Evolutionary conservation across 2,888 invertebrate species (phyloP).

Genomic region (Sminthurides aquaticus): DNA sequence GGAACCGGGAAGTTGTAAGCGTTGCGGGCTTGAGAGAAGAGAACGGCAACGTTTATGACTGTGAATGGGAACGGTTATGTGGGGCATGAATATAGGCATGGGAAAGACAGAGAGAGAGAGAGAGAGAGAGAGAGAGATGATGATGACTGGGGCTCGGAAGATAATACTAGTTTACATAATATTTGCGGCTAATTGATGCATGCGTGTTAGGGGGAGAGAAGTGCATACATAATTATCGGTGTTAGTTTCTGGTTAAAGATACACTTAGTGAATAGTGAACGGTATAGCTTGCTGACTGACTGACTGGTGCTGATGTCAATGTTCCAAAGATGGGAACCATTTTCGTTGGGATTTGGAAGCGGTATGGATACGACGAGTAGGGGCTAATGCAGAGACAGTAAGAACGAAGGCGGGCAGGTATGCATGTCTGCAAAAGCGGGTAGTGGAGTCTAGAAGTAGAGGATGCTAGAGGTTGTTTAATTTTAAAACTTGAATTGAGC

Average conservation of each 20-base stretch:
- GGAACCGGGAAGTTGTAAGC: no score
- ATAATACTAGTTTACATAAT: background rate
- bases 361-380: background rate
- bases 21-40: no score
- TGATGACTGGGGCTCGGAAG: background rate
- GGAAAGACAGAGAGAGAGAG: no score
- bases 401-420: background rate
- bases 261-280: no score
- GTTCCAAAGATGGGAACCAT: background rate
- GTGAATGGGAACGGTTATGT: no score
- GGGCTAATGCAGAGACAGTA: background rate
- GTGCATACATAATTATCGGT: no score
- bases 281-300: background rate
- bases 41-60: no score
- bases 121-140: background rate
- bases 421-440: background rate
- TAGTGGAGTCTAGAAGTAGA: background rate
- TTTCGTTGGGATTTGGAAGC: background rate
- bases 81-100: no score
- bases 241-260: no score
- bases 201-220: no score
- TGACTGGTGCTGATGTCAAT: background rate
- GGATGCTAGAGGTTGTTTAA: conserved; percentile 9
- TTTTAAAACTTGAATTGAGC: conserved; percentile 20
- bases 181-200: background rate